phyloP scores from a whole-genome alignment of 2,113 vertebrate genomes.

The Gopherus evgoodei region DNA sequence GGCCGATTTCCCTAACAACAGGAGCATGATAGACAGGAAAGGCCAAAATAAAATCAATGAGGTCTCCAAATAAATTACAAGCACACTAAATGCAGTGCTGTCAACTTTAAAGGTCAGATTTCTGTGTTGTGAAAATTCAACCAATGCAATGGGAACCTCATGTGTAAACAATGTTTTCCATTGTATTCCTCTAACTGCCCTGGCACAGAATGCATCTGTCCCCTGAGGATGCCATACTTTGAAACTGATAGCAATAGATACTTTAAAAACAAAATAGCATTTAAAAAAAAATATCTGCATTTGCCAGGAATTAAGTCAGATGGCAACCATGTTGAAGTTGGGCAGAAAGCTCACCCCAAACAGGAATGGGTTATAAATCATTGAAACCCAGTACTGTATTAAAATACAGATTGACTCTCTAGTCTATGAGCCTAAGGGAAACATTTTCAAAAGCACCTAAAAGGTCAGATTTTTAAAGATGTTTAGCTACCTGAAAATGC shows the following conservation, averaged over 20 bases:
- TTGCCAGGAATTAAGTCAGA: neutral
- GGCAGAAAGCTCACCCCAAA: neutral
- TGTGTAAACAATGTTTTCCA: slow-evolving; percentile 33
- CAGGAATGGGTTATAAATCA: neutral
- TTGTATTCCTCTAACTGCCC: slow-evolving; percentile 41
- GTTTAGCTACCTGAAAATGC: neutral
- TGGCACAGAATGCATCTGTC: slow-evolving; percentile 31
- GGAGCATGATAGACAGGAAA: slow-evolving; percentile 18
- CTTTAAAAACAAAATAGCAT: neutral
- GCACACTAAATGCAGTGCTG: slow-evolving; percentile 32
- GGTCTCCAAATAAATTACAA: slow-evolving; percentile 48
- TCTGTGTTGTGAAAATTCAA: slow-evolving; percentile 17
- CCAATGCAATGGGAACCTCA: neutral
- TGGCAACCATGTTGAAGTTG: neutral
- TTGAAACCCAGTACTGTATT: neutral
- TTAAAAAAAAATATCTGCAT: neutral
- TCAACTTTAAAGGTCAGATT: slow-evolving; percentile 70
- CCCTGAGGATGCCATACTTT: slow-evolving; percentile 35
- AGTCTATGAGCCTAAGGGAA: neutral
- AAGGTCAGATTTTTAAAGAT: neutral
- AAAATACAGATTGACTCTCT: neutral
- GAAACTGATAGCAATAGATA: neutral
- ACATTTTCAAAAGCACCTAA: neutral
- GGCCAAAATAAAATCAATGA: slow-evolving; percentile 48
- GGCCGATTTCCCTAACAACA: slow-evolving; percentile 16